phyloP scores from a whole-genome alignment of 2,888 invertebrate genomes.

The Pristionchus fissidentatus region DNA sequence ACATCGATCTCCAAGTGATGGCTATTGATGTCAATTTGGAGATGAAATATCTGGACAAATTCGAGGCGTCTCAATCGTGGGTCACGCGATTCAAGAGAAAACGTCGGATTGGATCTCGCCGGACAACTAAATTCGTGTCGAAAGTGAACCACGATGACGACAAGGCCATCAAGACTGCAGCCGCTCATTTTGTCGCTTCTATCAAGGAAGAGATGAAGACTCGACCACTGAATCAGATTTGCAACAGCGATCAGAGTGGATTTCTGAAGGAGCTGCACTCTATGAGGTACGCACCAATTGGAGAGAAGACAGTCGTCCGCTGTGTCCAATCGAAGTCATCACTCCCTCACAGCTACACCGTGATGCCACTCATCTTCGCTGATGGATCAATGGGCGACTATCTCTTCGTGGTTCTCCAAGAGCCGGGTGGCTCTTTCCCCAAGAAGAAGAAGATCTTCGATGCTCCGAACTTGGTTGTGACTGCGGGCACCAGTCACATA shows the following conservation, averaged over 20 bases:
- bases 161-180: background rate
- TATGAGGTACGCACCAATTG: background rate
- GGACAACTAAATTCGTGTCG: background rate
- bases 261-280: constrained; percentile 34
- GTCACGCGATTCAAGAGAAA: background rate
- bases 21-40: background rate
- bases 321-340: background rate
- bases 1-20: background rate
- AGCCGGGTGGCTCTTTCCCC: constrained; percentile 22
- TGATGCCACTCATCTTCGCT: constrained; percentile 51
- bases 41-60: background rate
- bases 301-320: background rate
- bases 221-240: background rate
- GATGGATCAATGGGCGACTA: constrained; percentile 46
- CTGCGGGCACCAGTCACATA: background rate
- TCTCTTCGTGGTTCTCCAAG: constrained; percentile 50
- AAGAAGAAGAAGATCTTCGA: background rate
- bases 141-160: background rate
- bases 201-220: background rate
- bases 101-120: background rate
- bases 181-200: background rate
- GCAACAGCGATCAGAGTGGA: constrained; percentile 10
- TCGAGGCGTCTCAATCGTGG: background rate
- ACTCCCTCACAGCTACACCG: constrained; percentile 26
- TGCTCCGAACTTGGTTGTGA: background rate